Percentiles rank a stretch among this genome's conserved stretches.
Conservation (phyloP, 2,888 invertebrate species). For the Ophion costatus region DNA sequence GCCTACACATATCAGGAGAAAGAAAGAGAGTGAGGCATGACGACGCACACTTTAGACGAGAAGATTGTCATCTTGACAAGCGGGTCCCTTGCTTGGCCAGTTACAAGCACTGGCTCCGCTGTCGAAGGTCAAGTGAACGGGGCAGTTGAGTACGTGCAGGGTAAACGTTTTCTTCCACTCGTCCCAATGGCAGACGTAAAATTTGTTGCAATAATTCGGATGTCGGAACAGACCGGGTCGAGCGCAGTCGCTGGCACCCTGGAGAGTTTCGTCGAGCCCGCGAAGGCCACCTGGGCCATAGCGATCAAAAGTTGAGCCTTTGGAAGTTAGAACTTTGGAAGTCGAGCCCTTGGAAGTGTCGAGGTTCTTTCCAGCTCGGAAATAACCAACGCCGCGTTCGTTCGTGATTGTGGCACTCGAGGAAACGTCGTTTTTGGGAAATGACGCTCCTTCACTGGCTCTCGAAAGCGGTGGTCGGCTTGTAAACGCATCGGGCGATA, state of each 20-base stretch:
- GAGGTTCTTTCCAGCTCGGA: constrained; percentile 66
- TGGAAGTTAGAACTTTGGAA: constrained; percentile 57
- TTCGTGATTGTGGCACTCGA: constrained; percentile 42
- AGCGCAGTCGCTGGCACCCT: constrained; percentile 84
- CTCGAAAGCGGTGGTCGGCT: constrained; percentile 45
- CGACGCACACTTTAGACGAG: constrained; percentile 83
- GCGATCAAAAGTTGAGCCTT: constrained; percentile 85
- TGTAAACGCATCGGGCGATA: constrained; percentile 51
- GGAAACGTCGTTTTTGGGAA: constrained; percentile 45
- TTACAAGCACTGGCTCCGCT: constrained; percentile 91
- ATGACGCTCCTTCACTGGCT: constrained; percentile 28
- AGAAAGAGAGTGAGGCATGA: constrained; percentile 25
- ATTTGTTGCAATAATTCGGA: constrained; percentile 92
- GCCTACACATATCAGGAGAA: constrained; percentile 21
- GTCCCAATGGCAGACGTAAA: constrained; percentile 93
- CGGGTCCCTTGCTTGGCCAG: constrained; percentile 92
- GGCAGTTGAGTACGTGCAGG: constrained; percentile 91
- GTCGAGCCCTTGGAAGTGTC: constrained; percentile 56
- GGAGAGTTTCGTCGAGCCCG: constrained; percentile 83
- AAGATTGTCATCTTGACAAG: constrained; percentile 89
- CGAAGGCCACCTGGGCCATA: constrained; percentile 87
- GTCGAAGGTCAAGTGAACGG: constrained; percentile 91
- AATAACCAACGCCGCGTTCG: constrained; percentile 36
- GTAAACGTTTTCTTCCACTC: constrained; percentile 90
- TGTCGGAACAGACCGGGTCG: constrained; percentile 86